These are phyloP conservation scores for Periophthalmodon schlosseri DNA, from an alignment of 2,113 vertebrate genomes.

Conservation along the genomic window DNA sequence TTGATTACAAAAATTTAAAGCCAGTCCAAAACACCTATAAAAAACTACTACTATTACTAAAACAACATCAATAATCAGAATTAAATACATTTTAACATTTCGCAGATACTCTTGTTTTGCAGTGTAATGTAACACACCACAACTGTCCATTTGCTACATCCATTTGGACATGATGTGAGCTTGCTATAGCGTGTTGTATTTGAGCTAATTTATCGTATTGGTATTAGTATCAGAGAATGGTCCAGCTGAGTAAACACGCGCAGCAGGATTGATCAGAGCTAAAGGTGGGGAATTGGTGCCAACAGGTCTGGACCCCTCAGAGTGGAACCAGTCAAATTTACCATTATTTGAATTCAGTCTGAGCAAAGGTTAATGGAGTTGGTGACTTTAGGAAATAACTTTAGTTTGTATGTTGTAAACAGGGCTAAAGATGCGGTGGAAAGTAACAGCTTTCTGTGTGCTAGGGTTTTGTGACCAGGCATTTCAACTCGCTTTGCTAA, in stretches of 20 bases:
- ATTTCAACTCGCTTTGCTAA: background rate
- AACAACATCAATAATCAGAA: too few relatives aligned
- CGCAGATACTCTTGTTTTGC: background rate
- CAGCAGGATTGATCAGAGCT: conserved; percentile 52
- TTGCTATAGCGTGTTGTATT: conserved; percentile 49
- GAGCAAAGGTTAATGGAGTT: conserved; percentile 65
- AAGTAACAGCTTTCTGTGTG: background rate
- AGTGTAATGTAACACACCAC: background rate
- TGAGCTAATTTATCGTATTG: conserved; percentile 58
- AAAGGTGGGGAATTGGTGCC: conserved; percentile 66
- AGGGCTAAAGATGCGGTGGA: background rate
- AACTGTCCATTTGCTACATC: conserved; percentile 3
- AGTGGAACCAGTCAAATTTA: conserved; percentile 74
- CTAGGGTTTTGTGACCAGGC: background rate
- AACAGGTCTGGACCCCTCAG: conserved; percentile 69
- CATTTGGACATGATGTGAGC: conserved; percentile 42
- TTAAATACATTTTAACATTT: background rate
- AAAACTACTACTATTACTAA: too few relatives aligned
- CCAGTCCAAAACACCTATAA: too few relatives aligned
- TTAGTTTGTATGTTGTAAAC: conserved; percentile 23
- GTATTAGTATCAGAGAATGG: conserved; percentile 39
- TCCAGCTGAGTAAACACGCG: conserved; percentile 75
- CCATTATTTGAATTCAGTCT: conserved; percentile 62
- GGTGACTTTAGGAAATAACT: conserved; percentile 58
- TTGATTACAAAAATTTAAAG: too few relatives aligned